Percentiles rank a stretch among this genome's conserved stretches.
Evolutionary conservation across 1,140 invertebrate genomes (phyloP).

Genomic region (Maniola jurtina): DNA sequence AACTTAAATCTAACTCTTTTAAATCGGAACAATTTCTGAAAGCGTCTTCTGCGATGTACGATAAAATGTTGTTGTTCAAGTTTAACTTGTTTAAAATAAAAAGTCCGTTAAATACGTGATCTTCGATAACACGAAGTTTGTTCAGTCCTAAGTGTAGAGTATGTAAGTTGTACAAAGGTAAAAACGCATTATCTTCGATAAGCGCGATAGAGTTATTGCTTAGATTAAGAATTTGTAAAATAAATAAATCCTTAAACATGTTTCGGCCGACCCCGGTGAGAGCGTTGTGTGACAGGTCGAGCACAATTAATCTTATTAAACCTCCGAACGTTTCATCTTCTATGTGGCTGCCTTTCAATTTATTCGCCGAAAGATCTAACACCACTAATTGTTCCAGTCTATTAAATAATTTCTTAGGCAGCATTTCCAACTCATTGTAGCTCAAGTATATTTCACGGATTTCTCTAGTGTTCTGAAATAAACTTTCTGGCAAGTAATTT

Average conservation of each 20-base stretch:
- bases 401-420: constrained; percentile 84
- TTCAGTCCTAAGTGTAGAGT: constrained; percentile 89
- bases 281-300: constrained; percentile 85
- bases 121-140: constrained; percentile 85
- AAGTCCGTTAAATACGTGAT: constrained; percentile 88
- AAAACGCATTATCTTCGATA: constrained; percentile 88
- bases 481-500: constrained; percentile 83
- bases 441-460: constrained; percentile 87
- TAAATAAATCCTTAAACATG: constrained; percentile 89
- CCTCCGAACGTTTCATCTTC: constrained; percentile 84
- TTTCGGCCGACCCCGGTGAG: constrained; percentile 82
- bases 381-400: constrained; percentile 84
- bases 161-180: constrained; percentile 90
- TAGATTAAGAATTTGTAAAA: constrained; percentile 89
- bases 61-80: constrained; percentile 88
- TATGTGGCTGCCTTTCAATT: constrained; percentile 84
- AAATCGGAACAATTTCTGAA: constrained; percentile 90
- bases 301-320: constrained; percentile 83
- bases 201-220: constrained; percentile 88
- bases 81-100: constrained; percentile 89
- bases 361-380: constrained; percentile 86
- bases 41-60: constrained; percentile 86
- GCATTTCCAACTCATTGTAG: constrained; percentile 85
- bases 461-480: constrained; percentile 85
- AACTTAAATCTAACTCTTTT: constrained; percentile 90